phyloP scores from a whole-genome alignment of 2,113 vertebrate species.

The Macquaria australasica region DNA sequence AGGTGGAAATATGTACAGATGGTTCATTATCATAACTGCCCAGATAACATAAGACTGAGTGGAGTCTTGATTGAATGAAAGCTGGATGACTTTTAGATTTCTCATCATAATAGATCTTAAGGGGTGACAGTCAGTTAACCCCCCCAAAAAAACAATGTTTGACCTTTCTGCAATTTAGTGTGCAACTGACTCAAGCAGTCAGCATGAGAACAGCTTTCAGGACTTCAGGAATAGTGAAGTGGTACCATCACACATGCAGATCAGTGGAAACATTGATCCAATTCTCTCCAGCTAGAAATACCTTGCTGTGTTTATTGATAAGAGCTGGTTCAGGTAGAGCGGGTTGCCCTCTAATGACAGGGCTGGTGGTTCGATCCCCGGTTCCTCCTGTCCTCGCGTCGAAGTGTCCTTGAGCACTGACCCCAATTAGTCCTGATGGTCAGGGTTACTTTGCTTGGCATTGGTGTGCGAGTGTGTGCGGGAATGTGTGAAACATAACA shows the following conservation, averaged over 20 bases:
- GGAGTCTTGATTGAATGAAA: background rate
- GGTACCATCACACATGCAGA: background rate
- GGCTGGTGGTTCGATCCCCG: background rate
- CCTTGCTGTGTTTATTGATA: background rate
- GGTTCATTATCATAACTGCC: background rate
- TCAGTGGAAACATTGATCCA: background rate
- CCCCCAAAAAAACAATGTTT: background rate
- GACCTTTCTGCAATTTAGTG: background rate
- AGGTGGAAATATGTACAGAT: conserved; percentile 4
- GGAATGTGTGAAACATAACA: background rate
- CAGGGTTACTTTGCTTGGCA: background rate
- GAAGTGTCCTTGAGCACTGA: background rate
- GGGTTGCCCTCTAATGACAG: background rate
- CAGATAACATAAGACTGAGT: conserved; percentile 1
- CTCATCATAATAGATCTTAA: background rate
- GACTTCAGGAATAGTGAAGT: background rate
- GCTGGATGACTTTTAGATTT: background rate
- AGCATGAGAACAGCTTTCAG: background rate
- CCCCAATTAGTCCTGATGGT: background rate
- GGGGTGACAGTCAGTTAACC: background rate
- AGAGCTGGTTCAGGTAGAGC: background rate
- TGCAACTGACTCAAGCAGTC: background rate
- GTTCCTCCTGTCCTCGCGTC: background rate
- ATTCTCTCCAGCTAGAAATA: background rate
- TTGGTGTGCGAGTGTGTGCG: background rate